A percentile compares a stretch with the other conserved stretches of the same genome.
Evolutionary conservation across 92 coral and sea anemone species (phyloP).

Genomic region (Actinernus sp.): DNA sequence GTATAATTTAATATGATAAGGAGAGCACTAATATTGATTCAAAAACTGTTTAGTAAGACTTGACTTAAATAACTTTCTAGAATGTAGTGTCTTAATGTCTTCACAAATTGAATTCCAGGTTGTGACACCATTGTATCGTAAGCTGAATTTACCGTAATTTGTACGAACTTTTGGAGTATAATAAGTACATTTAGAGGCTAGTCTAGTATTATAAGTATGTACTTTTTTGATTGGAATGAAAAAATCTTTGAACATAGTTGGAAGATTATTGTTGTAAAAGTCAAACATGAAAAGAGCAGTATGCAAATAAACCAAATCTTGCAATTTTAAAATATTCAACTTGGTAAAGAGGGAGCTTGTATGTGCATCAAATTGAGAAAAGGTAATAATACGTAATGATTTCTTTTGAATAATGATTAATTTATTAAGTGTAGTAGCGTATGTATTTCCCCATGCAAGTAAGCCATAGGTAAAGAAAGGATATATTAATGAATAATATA

Average conservation of each 20-base stretch:
- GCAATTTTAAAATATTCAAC: conserved; percentile 29
- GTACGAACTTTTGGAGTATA: conserved; percentile 22
- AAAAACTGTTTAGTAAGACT: background rate
- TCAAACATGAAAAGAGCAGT: conserved; percentile 45
- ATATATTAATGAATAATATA: conserved; percentile 54
- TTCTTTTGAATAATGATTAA: conserved; percentile 37
- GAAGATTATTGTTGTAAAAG: conserved; percentile 30
- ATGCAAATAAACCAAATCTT: conserved; percentile 26
- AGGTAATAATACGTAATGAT: conserved; percentile 36
- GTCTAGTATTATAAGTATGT: conserved; percentile 45
- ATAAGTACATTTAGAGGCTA: conserved; percentile 35
- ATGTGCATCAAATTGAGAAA: conserved; percentile 51
- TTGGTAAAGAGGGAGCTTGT: conserved; percentile 42
- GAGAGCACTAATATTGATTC: background rate
- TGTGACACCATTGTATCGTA: conserved; percentile 18
- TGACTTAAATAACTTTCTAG: background rate
- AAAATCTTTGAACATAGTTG: conserved; percentile 18
- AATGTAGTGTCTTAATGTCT: background rate
- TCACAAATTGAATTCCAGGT: conserved; percentile 30
- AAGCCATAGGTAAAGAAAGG: conserved; percentile 64
- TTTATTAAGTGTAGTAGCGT: conserved; percentile 29
- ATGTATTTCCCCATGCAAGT: conserved; percentile 55
- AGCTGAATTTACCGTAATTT: conserved; percentile 44
- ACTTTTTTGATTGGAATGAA: conserved; percentile 8
- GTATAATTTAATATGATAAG: no score